phyloP scores from a whole-genome alignment of 2,888 invertebrate species.

The Ypsolopha scabrella region DNA sequence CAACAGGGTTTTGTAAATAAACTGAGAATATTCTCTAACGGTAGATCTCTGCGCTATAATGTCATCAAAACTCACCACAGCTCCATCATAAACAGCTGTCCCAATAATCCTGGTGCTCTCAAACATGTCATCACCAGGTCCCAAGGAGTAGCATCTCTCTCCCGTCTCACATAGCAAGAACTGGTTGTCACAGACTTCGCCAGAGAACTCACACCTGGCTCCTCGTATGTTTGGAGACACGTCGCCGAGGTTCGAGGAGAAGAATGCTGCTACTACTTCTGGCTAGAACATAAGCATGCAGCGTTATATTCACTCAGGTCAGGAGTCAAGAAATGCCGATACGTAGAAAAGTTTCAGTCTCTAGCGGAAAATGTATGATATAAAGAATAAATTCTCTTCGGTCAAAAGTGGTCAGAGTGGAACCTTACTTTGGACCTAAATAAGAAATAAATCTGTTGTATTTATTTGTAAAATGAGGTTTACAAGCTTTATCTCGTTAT shows the following conservation, averaged over 20 bases:
- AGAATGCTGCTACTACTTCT: constrained; percentile 83
- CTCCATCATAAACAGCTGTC: constrained; percentile 73
- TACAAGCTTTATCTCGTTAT: too few species aligned
- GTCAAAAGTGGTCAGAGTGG: too few species aligned
- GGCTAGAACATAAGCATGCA: constrained; percentile 75
- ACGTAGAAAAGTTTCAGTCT: too few species aligned
- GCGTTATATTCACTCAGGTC: too few species aligned
- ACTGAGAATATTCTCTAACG: too few species aligned
- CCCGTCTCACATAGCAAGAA: constrained; percentile 73
- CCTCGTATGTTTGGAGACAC: constrained; percentile 84
- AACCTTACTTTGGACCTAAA: too few species aligned
- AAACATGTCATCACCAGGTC: constrained; percentile 86
- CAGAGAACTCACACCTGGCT: constrained; percentile 80
- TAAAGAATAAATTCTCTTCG: too few species aligned
- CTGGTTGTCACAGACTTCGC: constrained; percentile 75
- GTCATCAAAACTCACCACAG: constrained; percentile 47
- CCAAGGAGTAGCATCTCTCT: constrained; percentile 78
- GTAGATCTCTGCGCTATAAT: too few species aligned
- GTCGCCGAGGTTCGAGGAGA: constrained; percentile 84
- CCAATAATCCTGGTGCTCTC: constrained; percentile 87
- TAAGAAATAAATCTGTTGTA: too few species aligned
- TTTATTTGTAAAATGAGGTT: too few species aligned
- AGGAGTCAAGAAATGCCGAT: too few species aligned
- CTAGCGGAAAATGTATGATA: neutral
- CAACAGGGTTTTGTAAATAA: too few species aligned